These are phyloP conservation scores for Bostrychus sinensis DNA, from an alignment of 2,113 vertebrate genomes.

Conservation along the genomic window DNA sequence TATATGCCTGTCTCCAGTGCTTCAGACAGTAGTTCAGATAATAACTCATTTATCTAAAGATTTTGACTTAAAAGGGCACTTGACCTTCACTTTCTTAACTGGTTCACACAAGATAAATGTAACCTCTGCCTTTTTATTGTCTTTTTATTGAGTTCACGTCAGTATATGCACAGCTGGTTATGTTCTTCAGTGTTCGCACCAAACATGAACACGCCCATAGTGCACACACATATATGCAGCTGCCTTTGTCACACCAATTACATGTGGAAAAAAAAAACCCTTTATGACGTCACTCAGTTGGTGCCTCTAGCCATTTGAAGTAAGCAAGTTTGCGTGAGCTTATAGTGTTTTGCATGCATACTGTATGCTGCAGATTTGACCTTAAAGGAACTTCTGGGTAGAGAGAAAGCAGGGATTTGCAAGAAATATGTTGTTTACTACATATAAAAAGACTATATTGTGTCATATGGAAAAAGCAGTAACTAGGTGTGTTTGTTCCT, in stretches of 20 bases:
- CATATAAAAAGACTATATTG: neutral
- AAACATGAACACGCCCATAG: conserved; percentile 13
- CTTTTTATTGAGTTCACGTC: neutral
- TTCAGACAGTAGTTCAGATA: neutral
- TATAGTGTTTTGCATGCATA: conserved; percentile 13
- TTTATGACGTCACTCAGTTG: conserved; percentile 19
- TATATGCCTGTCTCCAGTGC: neutral
- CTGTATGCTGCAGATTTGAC: neutral
- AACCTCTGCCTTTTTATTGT: neutral
- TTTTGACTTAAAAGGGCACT: neutral
- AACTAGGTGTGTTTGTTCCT: neutral
- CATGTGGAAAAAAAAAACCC: conserved; percentile 4
- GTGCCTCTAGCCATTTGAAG: conserved; percentile 31
- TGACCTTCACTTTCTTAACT: neutral
- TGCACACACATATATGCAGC: conserved; percentile 23
- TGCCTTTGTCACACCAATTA: conserved; percentile 30
- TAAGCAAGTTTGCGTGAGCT: conserved; percentile 1
- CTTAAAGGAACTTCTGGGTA: conserved; percentile 3
- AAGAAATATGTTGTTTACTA: neutral
- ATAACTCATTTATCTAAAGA: conserved; percentile 3
- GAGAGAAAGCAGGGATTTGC: neutral
- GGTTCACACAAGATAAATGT: neutral
- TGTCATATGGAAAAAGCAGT: too few species aligned
- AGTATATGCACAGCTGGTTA: conserved; percentile 34
- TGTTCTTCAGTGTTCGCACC: conserved; percentile 37